Percentiles rank a stretch among this genome's conserved stretches.
Evolutionary conservation across 2,797 vertebrate species (phyloP).

Genomic region (Craterocephalus amniculus): DNA sequence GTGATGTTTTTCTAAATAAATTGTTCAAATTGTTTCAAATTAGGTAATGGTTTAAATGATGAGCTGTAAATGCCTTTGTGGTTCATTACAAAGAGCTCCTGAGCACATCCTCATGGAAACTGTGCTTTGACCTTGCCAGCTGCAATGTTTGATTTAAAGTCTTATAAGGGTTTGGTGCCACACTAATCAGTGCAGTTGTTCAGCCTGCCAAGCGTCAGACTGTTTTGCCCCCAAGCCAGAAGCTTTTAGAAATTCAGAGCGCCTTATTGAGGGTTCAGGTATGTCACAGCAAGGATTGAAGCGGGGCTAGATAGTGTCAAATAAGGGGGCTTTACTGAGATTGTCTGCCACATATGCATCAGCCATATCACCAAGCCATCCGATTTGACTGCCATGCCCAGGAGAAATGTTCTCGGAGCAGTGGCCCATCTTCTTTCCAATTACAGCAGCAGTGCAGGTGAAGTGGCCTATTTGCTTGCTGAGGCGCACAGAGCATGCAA

Average conservation of each 20-base stretch:
- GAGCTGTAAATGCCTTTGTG: constrained; percentile 29
- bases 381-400: constrained; percentile 49
- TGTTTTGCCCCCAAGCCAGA: constrained; percentile 21
- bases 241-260: constrained; percentile 23
- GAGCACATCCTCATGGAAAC: constrained; percentile 20
- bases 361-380: constrained; percentile 46
- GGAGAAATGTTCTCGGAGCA: constrained; percentile 52
- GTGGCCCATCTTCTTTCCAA: constrained; percentile 58
- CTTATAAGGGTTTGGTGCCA: constrained; percentile 11
- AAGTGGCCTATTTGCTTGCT: constrained; percentile 69
- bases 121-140: constrained; percentile 47
- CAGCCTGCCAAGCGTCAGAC: constrained; percentile 33
- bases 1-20: constrained; percentile 1
- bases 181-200: constrained; percentile 47
- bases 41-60: constrained; percentile 19
- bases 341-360: constrained; percentile 40
- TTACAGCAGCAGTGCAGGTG: constrained; percentile 54
- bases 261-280: constrained; percentile 18
- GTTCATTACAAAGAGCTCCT: constrained; percentile 2
- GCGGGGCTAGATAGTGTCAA: constrained; percentile 23
- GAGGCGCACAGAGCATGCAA: constrained; percentile 47
- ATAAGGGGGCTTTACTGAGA: constrained; percentile 21
- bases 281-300: constrained; percentile 17
- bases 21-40: constrained; percentile 21
- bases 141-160: constrained; percentile 44